Base-by-base conservation (phyloP, 2,113 vertebrate genomes). In the Hydrochoerus hydrochaeris region DNA sequence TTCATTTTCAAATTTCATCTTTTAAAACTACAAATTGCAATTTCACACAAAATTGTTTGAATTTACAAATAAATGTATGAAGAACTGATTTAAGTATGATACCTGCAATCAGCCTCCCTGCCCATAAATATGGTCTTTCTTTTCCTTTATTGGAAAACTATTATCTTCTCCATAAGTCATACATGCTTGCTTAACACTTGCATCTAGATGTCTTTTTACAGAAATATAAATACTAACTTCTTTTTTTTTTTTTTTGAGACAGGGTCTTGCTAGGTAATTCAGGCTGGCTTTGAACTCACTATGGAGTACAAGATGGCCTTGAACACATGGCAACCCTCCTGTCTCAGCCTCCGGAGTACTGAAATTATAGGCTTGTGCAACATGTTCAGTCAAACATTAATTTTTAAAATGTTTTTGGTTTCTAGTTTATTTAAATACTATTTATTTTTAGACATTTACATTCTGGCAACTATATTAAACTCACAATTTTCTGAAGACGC, bases 11-110 rank as follows among this genome's bases (percentile, higher is more conserved):
- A 78, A 71, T 62, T 85, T 67, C 26, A 60, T 52, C 67, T 91
- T 32, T 49, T 63, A 69, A 87, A 82, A 41, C 54, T 49, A 35
- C 32, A 35, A 12, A 41, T 22, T 11, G 26, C 46, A 93, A 89
- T 92, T 73, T 81, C 63, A 24, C 67, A 88, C 16, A 35, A 83
- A 88, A 83, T 63, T 54, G 30, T 35, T 67, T 77, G 41, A 73
- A 57, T 30, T 89, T 92, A 89, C 26, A 81, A 90, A 71, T 73
- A 26, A 73, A 75, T 86, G 32, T 73, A 19, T 90, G 22, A 96
- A 83, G 7, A 86, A 82, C 38, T 57, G 28, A 80, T 12, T 71
- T 26, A 80, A 89, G 52, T 62, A 57, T 46, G 77, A 35, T 58
- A 57, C 22, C 85, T 41, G 12, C 54, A 71, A 38, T 44, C 12